These are phyloP conservation scores for Macrotis lagotis DNA, from an alignment of 2,113 vertebrate species.

Conservation along the genomic window DNA sequence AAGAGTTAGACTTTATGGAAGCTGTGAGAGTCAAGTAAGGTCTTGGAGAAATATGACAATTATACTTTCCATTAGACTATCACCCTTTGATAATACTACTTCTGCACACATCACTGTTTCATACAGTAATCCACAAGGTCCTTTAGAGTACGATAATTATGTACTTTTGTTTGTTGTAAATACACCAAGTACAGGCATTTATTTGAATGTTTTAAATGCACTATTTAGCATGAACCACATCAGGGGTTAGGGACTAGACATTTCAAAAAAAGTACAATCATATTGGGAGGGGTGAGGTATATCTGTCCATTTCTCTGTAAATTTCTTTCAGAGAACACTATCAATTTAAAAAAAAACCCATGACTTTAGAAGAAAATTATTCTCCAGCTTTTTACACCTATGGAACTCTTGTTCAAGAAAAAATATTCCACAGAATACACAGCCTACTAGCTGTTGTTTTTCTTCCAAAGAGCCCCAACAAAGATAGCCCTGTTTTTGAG, in stretches of 20 bases:
- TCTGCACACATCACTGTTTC: background rate
- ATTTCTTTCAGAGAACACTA: background rate
- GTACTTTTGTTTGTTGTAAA: background rate
- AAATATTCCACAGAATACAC: background rate
- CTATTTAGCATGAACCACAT: background rate
- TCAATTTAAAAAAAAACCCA: conserved; percentile 24
- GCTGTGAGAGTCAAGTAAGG: background rate
- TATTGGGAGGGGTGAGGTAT: background rate
- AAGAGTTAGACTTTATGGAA: background rate
- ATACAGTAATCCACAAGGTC: background rate
- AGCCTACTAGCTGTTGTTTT: background rate
- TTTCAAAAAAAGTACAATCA: background rate
- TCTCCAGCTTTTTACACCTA: conserved; percentile 7
- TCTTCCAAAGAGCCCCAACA: background rate
- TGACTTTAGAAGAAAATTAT: background rate
- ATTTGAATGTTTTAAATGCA: background rate
- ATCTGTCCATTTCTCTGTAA: conserved; percentile 6
- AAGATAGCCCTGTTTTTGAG: background rate
- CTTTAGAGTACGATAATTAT: background rate
- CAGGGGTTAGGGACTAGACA: background rate
- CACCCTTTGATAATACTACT: background rate
- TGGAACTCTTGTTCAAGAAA: background rate
- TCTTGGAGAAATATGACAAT: background rate
- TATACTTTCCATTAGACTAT: background rate
- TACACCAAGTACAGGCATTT: background rate